Conservation (phyloP, 2,888 invertebrate genomes). For the Cephus pulcher region DNA sequence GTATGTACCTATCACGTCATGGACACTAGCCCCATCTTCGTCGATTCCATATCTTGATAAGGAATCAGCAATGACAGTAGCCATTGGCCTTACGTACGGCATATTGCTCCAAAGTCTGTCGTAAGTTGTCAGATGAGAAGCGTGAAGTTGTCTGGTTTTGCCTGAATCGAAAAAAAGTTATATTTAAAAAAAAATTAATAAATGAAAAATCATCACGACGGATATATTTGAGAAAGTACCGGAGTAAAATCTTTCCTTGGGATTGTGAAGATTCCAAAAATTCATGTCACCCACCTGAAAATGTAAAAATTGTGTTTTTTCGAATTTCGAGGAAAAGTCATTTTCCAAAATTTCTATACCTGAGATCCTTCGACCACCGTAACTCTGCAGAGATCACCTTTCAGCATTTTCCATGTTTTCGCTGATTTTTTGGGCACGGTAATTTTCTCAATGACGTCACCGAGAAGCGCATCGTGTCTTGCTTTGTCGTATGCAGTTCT, state of each 20-base stretch:
- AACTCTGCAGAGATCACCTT: slow-evolving; percentile 66
- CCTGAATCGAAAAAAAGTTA: slow-evolving; percentile 35
- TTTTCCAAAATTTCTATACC: slow-evolving; percentile 28
- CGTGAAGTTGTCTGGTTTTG: slow-evolving; percentile 68
- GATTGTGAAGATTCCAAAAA: not conserved
- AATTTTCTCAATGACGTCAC: slow-evolving; percentile 52
- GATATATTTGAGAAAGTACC: not conserved
- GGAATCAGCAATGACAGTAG: slow-evolving; percentile 68
- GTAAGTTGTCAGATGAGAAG: slow-evolving; percentile 65
- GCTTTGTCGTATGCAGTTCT: slow-evolving; percentile 56
- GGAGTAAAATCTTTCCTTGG: not conserved
- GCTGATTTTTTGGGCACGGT: slow-evolving; percentile 64
- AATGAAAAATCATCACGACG: not conserved
- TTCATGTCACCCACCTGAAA: not conserved
- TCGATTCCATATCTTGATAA: slow-evolving; percentile 66
- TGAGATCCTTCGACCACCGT: slow-evolving; percentile 66
- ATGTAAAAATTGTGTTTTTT: not conserved
- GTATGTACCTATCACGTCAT: slow-evolving; percentile 64
- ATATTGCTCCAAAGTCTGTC: slow-evolving; percentile 68
- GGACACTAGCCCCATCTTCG: slow-evolving; percentile 66
- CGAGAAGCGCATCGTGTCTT: slow-evolving; percentile 56
- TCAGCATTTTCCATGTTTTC: slow-evolving; percentile 63
- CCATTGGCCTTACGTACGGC: slow-evolving; percentile 67
- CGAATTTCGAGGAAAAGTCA: not conserved
- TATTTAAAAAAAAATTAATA: not conserved